phyloP scores from a whole-genome alignment of 2,888 invertebrate genomes.

The Matsumyia berberina region DNA sequence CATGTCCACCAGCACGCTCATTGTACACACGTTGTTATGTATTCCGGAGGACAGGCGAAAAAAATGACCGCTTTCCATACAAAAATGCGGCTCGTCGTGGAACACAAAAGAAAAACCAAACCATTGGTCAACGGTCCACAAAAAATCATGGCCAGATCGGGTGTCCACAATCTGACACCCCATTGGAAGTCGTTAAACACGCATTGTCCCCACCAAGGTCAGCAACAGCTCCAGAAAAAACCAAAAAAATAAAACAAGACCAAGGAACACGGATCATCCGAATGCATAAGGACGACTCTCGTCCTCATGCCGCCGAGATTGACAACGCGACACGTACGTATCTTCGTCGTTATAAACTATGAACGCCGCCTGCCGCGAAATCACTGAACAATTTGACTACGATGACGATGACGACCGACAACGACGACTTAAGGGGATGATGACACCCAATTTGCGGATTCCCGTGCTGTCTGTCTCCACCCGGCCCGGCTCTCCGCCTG shows the following conservation, averaged over 20 bases:
- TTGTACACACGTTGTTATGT: conserved; percentile 70
- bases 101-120: conserved; percentile 45
- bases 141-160: conserved; percentile 74
- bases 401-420: conserved; percentile 69
- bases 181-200: conserved; percentile 77
- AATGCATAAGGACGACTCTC: conserved; percentile 43
- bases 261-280: conserved; percentile 45
- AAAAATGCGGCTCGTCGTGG: conserved; percentile 19
- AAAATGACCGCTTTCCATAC: conserved; percentile 38
- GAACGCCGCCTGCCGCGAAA: conserved; percentile 69
- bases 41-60: conserved; percentile 48
- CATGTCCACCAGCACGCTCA: conserved; percentile 60
- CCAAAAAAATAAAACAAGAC: conserved; percentile 27
- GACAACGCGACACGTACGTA: conserved; percentile 36
- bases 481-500: conserved; percentile 20
- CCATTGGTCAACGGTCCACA: conserved; percentile 49
- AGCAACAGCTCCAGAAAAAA: conserved; percentile 69
- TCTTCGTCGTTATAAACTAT: conserved; percentile 63
- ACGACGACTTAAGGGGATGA: conserved; percentile 74
- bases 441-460: conserved; percentile 76
- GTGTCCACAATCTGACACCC: conserved; percentile 77
- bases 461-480: conserved; percentile 19
- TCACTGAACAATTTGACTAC: conserved; percentile 74
- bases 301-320: conserved; percentile 13
- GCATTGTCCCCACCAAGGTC: conserved; percentile 73